Percentiles rank a stretch among this genome's conserved stretches.
phyloP scores from a whole-genome alignment of 2,113 vertebrate genomes.

The Patagioenas fasciata region DNA sequence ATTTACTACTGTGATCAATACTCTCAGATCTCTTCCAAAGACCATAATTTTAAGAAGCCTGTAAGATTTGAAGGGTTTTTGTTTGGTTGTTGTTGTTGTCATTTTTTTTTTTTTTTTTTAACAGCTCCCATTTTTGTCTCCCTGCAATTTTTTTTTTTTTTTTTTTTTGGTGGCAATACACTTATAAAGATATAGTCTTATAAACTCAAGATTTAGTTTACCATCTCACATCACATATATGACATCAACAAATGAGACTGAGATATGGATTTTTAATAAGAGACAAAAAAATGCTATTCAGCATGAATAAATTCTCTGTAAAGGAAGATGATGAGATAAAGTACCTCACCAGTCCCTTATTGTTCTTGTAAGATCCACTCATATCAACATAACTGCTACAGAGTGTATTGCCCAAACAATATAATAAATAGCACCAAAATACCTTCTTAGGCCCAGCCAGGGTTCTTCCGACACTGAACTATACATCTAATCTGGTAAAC shows the following conservation, averaged over 20 bases:
- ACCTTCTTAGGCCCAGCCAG: background rate
- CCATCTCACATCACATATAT: background rate
- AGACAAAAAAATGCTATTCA: background rate
- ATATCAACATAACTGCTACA: background rate
- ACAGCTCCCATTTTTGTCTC: background rate
- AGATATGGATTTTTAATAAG: background rate
- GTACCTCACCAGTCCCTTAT: background rate
- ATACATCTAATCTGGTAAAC: background rate
- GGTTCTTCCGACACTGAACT: background rate
- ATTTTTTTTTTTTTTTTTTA: background rate
- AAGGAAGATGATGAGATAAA: background rate
- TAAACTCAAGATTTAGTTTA: background rate
- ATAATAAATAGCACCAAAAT: background rate
- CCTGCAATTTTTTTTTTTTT: background rate
- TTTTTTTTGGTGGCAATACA: background rate
- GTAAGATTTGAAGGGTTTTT: accelerated
- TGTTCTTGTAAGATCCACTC: background rate
- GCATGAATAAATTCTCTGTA: background rate
- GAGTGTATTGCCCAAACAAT: background rate
- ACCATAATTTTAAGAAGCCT: background rate
- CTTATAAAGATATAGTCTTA: background rate
- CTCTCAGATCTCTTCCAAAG: background rate
- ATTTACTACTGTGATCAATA: background rate
- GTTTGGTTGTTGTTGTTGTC: too few species aligned
- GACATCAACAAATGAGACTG: background rate